Evolutionary conservation across 2,113 vertebrate genomes (phyloP).

Genomic region (Aldabrachelys gigantea): DNA sequence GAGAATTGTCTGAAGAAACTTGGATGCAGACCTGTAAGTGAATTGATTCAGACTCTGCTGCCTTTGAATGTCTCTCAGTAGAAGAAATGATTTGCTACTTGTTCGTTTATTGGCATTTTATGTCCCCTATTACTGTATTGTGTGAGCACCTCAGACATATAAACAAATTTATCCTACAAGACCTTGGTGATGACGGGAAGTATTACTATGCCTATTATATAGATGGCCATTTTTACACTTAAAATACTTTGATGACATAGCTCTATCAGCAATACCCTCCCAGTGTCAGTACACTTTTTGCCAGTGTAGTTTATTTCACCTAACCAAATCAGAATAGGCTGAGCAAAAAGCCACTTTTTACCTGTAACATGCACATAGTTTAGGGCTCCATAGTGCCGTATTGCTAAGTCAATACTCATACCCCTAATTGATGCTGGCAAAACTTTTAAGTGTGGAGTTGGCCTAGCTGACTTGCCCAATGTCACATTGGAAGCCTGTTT

Average conservation of each 20-base stretch:
- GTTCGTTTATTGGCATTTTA: background rate
- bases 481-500: background rate
- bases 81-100: fast-evolving
- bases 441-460: background rate
- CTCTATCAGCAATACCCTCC: background rate
- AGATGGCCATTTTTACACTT: background rate
- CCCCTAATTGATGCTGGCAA: background rate
- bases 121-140: fast-evolving
- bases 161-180: background rate
- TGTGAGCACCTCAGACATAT: background rate
- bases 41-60: background rate
- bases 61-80: background rate
- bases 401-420: background rate
- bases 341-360: background rate
- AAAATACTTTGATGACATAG: background rate
- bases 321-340: background rate
- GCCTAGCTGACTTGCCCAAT: background rate
- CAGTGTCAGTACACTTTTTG: background rate
- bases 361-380: background rate
- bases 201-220: background rate
- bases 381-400: background rate
- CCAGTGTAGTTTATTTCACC: background rate
- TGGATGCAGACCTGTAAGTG: background rate
- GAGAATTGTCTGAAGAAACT: background rate
- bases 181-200: background rate